phyloP scores from a whole-genome alignment of 2,113 vertebrate species.

The Paralichthys olivaceus region DNA sequence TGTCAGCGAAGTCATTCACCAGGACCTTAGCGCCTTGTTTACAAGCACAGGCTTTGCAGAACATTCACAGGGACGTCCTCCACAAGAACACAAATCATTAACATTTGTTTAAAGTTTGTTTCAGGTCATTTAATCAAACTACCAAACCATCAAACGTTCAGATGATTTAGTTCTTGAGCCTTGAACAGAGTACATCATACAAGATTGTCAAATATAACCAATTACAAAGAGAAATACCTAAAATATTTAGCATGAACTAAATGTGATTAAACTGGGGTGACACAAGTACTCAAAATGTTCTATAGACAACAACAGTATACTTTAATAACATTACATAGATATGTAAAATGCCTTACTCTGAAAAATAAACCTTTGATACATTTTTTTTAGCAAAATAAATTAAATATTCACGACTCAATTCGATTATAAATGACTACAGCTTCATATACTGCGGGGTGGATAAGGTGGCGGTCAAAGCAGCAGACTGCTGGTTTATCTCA shows the following conservation, averaged over 20 bases:
- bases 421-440: constrained; percentile 89
- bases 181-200: constrained; percentile 73
- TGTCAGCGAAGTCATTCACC: background rate
- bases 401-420: constrained; percentile 92
- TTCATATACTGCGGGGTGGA: constrained; percentile 78
- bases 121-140: constrained; percentile 72
- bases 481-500: constrained; percentile 46
- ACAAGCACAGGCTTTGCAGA: background rate
- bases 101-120: constrained; percentile 4
- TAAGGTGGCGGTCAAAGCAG: constrained; percentile 43
- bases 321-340: constrained; percentile 75
- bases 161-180: constrained; percentile 49
- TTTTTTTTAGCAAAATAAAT: constrained; percentile 97
- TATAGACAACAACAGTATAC: constrained; percentile 80
- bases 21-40: background rate
- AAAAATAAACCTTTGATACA: constrained; percentile 82
- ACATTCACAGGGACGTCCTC: background rate
- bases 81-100: too few relatives aligned
- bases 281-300: constrained; percentile 67
- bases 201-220: constrained; percentile 85
- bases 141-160: constrained; percentile 57
- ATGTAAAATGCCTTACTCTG: constrained; percentile 83
- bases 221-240: constrained; percentile 75
- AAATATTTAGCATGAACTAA: constrained; percentile 71
- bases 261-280: constrained; percentile 67